Base-by-base conservation (phyloP, 2,888 invertebrate genomes). In the Drosophila rubida region DNA sequence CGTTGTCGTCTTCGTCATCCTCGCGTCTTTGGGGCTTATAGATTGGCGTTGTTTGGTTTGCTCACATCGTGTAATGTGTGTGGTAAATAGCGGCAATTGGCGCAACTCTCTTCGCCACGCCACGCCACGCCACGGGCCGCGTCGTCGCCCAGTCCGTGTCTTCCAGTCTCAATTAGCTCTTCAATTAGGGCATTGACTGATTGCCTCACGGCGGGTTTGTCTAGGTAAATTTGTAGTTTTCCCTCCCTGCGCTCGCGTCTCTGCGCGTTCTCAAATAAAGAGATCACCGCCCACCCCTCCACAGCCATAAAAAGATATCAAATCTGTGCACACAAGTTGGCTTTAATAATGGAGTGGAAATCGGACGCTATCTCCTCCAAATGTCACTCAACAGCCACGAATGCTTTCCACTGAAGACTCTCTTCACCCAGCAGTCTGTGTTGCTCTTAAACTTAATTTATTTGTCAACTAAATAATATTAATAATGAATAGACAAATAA, bases 31-130 rank as follows among this genome's bases (percentile, higher is more conserved):
- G 58, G 55, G 48, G 59, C 48, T 62, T 70, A 75, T 80, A 67
- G 80, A 82, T 78, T 78, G 72, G 69, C 74, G 68, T 78, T 81
- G 79, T 79, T 80, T 75, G 78, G 71, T 66, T 71, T 71, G 64
- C 60, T 69, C 59, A 62, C 74, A 74, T 69, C 80, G 72, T 80
- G 80, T 82, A 79, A 82, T 80, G 65, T 70, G 74, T 80, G 80
- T 71, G 80, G 83, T 82, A 78, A 83, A 75, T 77, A 71, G 69
- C 59, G 53, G 71, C 77, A 80, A 75, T 69, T 69, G 80, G 58
- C 64, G 50, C n/a, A 46, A 41, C 30, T 37, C 30, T 35, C n/a
- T n/a, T 25, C 25, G 4, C 16, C 35, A 13, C 7, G 13, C 13
- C 7, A n/a, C n/a, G n/a, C n/a, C n/a, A n/a, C n/a, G n/a, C n/a